Evolutionary conservation across 2,797 vertebrate species (phyloP).

Genomic region (Propithecus perrieri): DNA sequence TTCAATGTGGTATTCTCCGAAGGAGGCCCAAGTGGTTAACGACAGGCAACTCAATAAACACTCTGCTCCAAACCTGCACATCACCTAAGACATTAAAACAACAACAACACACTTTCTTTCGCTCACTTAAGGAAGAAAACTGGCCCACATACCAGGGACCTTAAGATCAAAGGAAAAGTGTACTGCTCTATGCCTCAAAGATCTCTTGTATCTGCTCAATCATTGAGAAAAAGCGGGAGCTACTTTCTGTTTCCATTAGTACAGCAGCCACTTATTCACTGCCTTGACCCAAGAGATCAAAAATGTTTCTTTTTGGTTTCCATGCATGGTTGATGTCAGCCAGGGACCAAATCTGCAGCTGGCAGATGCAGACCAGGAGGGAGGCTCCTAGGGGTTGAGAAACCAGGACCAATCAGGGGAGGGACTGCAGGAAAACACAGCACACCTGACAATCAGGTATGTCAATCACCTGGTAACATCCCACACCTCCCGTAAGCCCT

Average conservation of each 20-base stretch:
- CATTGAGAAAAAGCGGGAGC: constrained; percentile 45
- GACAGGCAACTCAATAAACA: neutral
- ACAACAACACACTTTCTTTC: neutral
- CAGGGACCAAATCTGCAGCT: no score
- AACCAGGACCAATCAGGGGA: no score
- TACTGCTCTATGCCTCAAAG: neutral
- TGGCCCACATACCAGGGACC: neutral
- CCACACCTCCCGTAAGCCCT: no score
- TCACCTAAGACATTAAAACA: neutral
- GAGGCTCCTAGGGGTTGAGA: no score
- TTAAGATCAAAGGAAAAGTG: neutral
- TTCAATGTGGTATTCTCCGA: neutral
- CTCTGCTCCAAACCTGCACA: rapidly evolving
- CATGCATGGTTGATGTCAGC: no score
- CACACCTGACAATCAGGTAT: no score
- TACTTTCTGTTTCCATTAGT: constrained; percentile 30
- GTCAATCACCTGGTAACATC: no score
- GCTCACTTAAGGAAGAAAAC: neutral
- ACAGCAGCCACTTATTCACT: neutral
- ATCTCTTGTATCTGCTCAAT: neutral
- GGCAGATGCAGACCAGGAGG: no score
- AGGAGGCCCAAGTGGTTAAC: neutral
- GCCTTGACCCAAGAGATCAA: constrained; percentile 10
- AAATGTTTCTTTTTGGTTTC: neutral
- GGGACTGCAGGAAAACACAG: no score